Conservation (phyloP, 2,113 vertebrate genomes). For the Mirza zaza region DNA sequence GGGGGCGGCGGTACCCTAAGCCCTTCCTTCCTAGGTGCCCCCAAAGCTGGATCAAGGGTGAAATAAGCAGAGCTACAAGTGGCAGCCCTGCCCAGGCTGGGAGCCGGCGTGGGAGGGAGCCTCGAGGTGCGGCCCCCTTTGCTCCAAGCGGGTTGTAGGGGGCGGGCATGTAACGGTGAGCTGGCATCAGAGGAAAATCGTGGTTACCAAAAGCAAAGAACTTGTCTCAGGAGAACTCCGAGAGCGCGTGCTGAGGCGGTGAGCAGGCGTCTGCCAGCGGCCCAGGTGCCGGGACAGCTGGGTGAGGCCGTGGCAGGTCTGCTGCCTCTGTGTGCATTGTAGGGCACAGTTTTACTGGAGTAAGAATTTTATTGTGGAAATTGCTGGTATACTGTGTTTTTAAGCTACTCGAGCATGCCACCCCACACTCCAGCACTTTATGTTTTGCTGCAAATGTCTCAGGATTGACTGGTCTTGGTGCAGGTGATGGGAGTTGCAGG, state of each 20-base stretch:
- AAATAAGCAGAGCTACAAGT: neutral
- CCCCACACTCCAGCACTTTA: neutral
- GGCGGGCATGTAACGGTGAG: neutral
- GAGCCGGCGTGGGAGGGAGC: fast-evolving
- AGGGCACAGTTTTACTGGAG: neutral
- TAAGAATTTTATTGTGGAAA: neutral
- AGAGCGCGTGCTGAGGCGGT: fast-evolving
- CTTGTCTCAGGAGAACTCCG: neutral
- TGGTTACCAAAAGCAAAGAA: neutral
- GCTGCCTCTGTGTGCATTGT: fast-evolving
- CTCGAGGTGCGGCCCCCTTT: fast-evolving
- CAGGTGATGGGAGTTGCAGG: neutral
- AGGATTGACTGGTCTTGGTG: constrained; percentile 29
- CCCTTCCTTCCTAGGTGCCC: neutral
- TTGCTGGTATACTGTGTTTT: neutral
- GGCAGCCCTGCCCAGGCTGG: neutral
- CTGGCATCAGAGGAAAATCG: neutral
- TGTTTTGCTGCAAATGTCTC: neutral
- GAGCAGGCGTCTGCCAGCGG: fast-evolving
- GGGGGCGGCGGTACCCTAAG: neutral
- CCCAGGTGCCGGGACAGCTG: fast-evolving
- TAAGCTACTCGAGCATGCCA: neutral
- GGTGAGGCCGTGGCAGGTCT: fast-evolving
- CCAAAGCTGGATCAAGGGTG: neutral
- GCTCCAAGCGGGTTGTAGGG: neutral